Percentiles rank a stretch among this genome's conserved stretches.
Evolutionary conservation across 2,888 invertebrate species (phyloP).

Genomic region (Lepidocyrtinus sp.): DNA sequence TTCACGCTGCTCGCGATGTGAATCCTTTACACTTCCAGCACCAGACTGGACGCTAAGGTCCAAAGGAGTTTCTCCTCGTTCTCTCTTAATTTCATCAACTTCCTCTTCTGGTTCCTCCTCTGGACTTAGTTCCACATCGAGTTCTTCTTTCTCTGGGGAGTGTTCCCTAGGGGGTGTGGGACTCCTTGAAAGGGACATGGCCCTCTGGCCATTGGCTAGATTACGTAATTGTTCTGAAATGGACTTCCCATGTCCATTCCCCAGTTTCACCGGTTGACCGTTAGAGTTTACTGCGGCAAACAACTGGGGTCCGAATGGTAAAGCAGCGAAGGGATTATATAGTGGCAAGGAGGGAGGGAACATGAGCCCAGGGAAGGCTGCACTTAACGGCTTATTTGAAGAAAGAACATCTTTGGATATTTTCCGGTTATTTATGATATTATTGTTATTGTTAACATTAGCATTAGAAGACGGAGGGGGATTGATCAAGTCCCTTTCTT

Average conservation of each 20-base stretch:
- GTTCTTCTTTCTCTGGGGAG: slow-evolving; percentile 48
- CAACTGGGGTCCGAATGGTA: slow-evolving; percentile 67
- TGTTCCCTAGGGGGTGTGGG: slow-evolving; percentile 55
- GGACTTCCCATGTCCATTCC: slow-evolving; percentile 76
- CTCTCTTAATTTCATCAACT: slow-evolving; percentile 38
- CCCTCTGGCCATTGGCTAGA: slow-evolving; percentile 56
- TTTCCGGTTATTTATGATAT: slow-evolving; percentile 22
- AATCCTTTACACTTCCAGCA: slow-evolving; percentile 59
- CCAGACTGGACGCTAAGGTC: slow-evolving; percentile 56
- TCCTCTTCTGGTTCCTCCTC: slow-evolving; percentile 49
- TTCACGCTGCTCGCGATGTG: slow-evolving; percentile 3
- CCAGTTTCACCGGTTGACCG: slow-evolving; percentile 30
- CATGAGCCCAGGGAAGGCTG: slow-evolving; percentile 65
- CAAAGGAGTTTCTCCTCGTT: slow-evolving; percentile 62
- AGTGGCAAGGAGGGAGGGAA: slow-evolving; percentile 67
- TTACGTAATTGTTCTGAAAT: slow-evolving; percentile 76
- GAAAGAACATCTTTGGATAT: slow-evolving; percentile 36
- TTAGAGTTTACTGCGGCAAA: slow-evolving; percentile 62
- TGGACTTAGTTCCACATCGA: slow-evolving; percentile 51
- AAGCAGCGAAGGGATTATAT: slow-evolving; percentile 68
- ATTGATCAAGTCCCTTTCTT: slow-evolving; percentile 10
- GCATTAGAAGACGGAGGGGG: slow-evolving; percentile 22
- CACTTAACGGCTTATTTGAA: slow-evolving; percentile 39
- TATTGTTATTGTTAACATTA: slow-evolving; percentile 32
- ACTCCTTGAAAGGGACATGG: slow-evolving; percentile 47